Conservation (phyloP, 2,797 vertebrate genomes). For the Kryptolebias ocellatus region DNA sequence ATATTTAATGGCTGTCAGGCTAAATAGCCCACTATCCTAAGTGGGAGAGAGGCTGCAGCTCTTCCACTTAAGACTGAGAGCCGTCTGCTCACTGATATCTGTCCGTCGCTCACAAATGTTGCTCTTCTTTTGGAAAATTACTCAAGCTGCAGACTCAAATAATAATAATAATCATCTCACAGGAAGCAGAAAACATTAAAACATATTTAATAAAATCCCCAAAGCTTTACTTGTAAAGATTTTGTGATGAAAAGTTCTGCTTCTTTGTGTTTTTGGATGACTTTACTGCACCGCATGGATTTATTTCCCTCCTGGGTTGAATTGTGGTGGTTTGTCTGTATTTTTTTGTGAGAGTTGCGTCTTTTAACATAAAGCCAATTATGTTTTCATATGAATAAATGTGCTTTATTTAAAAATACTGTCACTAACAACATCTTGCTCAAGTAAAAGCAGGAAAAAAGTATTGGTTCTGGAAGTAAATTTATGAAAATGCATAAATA, state of each 20-base stretch:
- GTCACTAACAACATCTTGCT: too few relatives aligned
- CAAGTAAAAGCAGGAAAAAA: too few relatives aligned
- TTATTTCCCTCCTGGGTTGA: too few relatives aligned
- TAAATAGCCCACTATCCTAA: slow-evolving; percentile 86
- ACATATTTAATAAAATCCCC: neutral
- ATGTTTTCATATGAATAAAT: too few relatives aligned
- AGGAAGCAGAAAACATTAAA: neutral
- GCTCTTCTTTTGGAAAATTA: slow-evolving; percentile 14
- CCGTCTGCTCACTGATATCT: slow-evolving; percentile 60
- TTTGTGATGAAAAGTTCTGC: neutral
- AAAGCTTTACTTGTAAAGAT: neutral
- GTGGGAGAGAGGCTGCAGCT: slow-evolving; percentile 77
- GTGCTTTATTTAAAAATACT: too few relatives aligned
- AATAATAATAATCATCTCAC: neutral
- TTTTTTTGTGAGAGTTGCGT: too few relatives aligned
- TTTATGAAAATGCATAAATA: too few relatives aligned
- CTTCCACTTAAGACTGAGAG: slow-evolving; percentile 77
- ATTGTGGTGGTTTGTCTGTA: too few relatives aligned
- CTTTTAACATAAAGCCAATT: too few relatives aligned
- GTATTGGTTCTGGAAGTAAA: too few relatives aligned
- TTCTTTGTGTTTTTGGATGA: neutral
- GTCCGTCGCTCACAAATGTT: slow-evolving; percentile 36
- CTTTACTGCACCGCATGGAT: too few relatives aligned
- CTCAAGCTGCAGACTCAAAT: neutral
- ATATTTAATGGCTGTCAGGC: slow-evolving; percentile 86